Evolutionary conservation across 2,888 invertebrate genomes (phyloP), one percentile per base, ranked within the genome.

Genomic region (Heliconius ethilla): DNA sequence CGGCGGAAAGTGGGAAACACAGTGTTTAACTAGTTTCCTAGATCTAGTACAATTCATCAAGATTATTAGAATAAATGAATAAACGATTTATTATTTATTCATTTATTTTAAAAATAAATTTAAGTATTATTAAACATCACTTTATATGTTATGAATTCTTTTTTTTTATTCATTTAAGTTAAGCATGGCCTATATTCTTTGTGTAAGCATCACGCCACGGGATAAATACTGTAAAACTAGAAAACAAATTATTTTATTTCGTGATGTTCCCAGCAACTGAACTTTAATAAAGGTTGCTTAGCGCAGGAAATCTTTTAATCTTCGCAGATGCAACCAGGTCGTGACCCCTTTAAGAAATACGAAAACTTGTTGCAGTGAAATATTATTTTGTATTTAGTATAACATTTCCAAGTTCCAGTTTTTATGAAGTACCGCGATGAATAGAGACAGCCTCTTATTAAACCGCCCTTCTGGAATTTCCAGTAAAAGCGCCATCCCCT

Each of bases 401-500:
- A 76, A 65, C 72, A 75, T 77, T 77, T 77, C 72, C 72, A 76
- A 75, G 72, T 76, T 76, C 72, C 72, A 77, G 63, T 77, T 77
- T 77, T 77, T 55, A 77, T 77, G 72, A 65, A 77, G 70, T 72
- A 59, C 70, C 66, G 40, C 72, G 37, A 66, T 77, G 76, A 77
- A 76, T 72, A 72, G 70, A 70, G 37, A 76, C 72, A 63, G 73
- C 40, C 73, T 63, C 63, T 74, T 74, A 74, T 74, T 63, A 74
- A 74, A 63, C 73, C 73, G 40, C 25, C 73, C 73, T 73, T 37
- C 73, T 74, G 27, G 70, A 76, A 27, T 62, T 45, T 69, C 62
- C 11, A 69, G 59, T 70, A 62, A 76, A 76, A 62, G 51, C 62
- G 73, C 37, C 63, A 74, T 74, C 63, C 63, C 40, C 73, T 63